phyloP scores from a whole-genome alignment of 2,888 invertebrate genomes.

The Artemia sp. region DNA sequence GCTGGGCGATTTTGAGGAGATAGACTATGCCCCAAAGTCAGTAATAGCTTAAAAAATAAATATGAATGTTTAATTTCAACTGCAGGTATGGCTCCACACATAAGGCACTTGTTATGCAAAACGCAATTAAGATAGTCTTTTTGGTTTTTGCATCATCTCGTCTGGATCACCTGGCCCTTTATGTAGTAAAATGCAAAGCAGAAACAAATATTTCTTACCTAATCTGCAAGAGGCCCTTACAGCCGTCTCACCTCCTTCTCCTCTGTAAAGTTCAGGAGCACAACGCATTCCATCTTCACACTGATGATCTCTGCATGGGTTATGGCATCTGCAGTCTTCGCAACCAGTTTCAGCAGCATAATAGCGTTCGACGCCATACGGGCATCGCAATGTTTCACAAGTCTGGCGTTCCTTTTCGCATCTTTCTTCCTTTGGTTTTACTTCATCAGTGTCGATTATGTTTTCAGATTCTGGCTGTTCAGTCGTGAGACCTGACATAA shows the following conservation, averaged over 20 bases:
- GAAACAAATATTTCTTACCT: slow-evolving; percentile 35
- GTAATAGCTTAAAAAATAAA: too few relatives aligned
- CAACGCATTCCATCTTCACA: slow-evolving; percentile 52
- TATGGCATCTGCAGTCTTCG: slow-evolving; percentile 50
- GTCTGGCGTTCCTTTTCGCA: slow-evolving; percentile 44
- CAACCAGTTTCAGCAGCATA: slow-evolving; percentile 42
- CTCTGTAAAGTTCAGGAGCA: slow-evolving; percentile 42
- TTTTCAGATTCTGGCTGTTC: background rate
- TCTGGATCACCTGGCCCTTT: too few relatives aligned
- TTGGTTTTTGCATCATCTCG: too few relatives aligned
- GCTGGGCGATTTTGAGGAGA: too few relatives aligned
- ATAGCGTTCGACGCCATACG: slow-evolving; percentile 49
- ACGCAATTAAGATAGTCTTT: too few relatives aligned
- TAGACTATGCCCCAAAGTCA: too few relatives aligned
- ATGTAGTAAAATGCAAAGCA: too few relatives aligned
- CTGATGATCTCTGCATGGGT: slow-evolving; percentile 46
- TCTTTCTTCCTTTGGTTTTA: slow-evolving; percentile 28
- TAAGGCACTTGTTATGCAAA: too few relatives aligned
- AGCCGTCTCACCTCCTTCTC: slow-evolving; percentile 29
- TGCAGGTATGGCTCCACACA: too few relatives aligned
- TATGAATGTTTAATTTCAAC: too few relatives aligned
- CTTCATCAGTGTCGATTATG: background rate
- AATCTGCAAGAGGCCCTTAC: slow-evolving; percentile 47
- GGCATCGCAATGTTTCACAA: slow-evolving; percentile 47
- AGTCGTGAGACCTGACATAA: too few relatives aligned